These are phyloP conservation scores for Diorhabda elongata DNA, from an alignment of 1,140 invertebrate species.

Conservation along the genomic window DNA sequence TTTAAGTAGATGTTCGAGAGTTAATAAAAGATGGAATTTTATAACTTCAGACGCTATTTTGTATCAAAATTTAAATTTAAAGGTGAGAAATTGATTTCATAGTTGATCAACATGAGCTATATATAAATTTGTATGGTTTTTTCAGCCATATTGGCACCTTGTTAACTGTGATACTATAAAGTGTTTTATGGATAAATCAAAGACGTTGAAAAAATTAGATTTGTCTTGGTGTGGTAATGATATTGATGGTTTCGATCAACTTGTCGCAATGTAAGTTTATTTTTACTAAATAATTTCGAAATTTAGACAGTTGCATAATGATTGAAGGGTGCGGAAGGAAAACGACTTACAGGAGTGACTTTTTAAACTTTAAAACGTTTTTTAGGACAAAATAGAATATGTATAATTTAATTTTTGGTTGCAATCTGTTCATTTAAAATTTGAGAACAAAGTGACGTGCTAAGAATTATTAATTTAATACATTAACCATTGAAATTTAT, in stretches of 20 bases:
- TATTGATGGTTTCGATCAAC: slow-evolving; percentile 40
- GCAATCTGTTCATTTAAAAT: too few species aligned
- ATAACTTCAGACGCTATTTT: slow-evolving; percentile 72
- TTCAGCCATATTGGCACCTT: slow-evolving; percentile 54
- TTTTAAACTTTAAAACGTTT: too few species aligned
- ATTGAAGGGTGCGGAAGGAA: too few species aligned
- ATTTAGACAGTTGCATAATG: too few species aligned
- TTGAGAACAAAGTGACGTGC: too few species aligned
- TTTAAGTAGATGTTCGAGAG: slow-evolving; percentile 67
- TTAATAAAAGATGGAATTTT: slow-evolving; percentile 69
- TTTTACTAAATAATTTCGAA: too few species aligned
- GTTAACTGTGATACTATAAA: slow-evolving; percentile 49
- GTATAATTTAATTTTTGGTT: too few species aligned
- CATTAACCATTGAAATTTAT: too few species aligned
- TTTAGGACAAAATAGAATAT: too few species aligned
- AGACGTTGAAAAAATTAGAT: slow-evolving; percentile 71
- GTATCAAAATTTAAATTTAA: slow-evolving; percentile 74
- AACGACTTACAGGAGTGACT: too few species aligned
- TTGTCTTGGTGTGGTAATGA: slow-evolving; percentile 85
- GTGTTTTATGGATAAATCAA: slow-evolving; percentile 55
- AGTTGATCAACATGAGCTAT: neutral
- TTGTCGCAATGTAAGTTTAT: slow-evolving; percentile 11
- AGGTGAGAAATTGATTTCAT: slow-evolving; percentile 49
- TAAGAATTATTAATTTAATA: too few species aligned
- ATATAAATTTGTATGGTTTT: slow-evolving; percentile 21